Base-by-base conservation (phyloP, 2,888 invertebrate genomes). In the Harmothoe impar region DNA sequence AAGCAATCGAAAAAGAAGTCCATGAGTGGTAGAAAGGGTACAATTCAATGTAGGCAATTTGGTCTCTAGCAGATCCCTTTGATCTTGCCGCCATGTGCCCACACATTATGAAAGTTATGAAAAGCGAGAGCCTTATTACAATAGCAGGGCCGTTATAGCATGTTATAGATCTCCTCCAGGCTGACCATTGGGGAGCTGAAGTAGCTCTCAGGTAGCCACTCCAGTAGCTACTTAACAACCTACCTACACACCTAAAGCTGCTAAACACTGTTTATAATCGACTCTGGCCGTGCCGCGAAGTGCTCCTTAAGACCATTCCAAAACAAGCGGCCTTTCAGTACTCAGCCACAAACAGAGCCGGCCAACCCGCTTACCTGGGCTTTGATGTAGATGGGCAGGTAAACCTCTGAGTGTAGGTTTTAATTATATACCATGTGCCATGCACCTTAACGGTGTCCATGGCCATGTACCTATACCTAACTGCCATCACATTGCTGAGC, bases 181-280 rank as follows among this genome's bases (percentile, higher is more conserved):
- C 29, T 43, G 35, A 33, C 81, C 81, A 15, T 25, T 25, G n/a
- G 23, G n/a, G 20, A 62, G 17, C 81, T 43, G 35, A 12, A 81
- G 35, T 43, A 33, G 35, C 43, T 12, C 81, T 43, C 33, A 81
- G 35, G 35, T 25, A 20, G n/a, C 81, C 81, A 33, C 81, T 43
- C 81, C n/a, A 43, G 35, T 23, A 12, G n/a, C 81, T 35, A 81
- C 81, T 43, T 43, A 33, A 81, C 81, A 81, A 33, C 81, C 20
- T n/a, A 15, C n/a, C 81, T 43, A 43, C 81, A 81, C 81, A 81
- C 15, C n/a, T 81, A 81, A 86, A 86, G 54, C 86, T 52, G 86
- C 54, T 86, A 56, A 86, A 54, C 86, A 86, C 86, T 86, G 56
- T 52, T 54, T 52, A 54, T 86, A 86, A 86, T 86, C 86, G 86